Evolutionary conservation across 2,113 vertebrate species (phyloP), one percentile per base, ranked within the genome.

Genomic region (Seriola aureovittata): DNA sequence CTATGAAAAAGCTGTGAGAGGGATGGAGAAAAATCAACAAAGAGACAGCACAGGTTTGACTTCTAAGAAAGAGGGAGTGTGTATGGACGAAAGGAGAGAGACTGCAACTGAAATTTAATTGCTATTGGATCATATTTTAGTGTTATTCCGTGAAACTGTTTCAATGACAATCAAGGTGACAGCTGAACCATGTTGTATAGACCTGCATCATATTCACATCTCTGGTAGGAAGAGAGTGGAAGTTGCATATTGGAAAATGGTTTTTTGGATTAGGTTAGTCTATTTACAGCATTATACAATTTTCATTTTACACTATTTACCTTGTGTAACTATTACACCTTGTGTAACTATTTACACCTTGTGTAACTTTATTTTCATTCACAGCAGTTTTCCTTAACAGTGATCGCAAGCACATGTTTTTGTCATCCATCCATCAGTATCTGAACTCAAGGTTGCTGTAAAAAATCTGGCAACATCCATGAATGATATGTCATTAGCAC

Each of bases 391-490:
- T 71, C 8, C 14, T 52, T 12, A 36, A 52, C 14, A 16, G 48
- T 12, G 14, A 32, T 50, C 42, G 50, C 13, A 8, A 38, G 70
- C 57, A 48, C 14, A 11, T 64, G 21, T 58, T 57, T 48, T 52
- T 42, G 13, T 29, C 8, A 42, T 59, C 11, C 7, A 19, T 48
- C 32, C 8, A 52, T 67, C 25, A 55, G 16, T 68, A 44, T 17
- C 62, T 42, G 2, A 73, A 67, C 42, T 66, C n/a, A 1, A n/a
- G 16, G 29, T 64, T 58, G 17, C 48, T 64, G 38, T 34, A 38
- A 46, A 46, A 60, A 23, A 19, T 78, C 48, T 65, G 59, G 34
- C 75, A 60, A 3, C 25, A 46, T 55, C 14, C 16, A 23, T 73
- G 38, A 71, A 29, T 48, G 21, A 71, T 17, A 23, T 34, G 16